Conservation (phyloP, 2,888 invertebrate genomes). For the Galeruca laticollis region DNA sequence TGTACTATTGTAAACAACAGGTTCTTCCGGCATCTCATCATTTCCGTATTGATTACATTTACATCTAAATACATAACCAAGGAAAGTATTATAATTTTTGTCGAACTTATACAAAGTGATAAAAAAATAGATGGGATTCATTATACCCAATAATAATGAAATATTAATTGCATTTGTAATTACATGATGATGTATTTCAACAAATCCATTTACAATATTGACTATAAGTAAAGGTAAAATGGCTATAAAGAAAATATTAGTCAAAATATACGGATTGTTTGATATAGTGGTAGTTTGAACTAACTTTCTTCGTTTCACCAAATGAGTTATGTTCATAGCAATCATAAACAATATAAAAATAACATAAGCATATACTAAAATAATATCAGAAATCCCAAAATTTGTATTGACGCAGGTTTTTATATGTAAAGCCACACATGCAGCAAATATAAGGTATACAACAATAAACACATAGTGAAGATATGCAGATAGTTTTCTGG, state of each 20-base stretch:
- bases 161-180: neutral
- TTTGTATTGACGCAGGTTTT: slow-evolving; percentile 22
- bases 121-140: slow-evolving; percentile 42
- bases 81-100: slow-evolving; percentile 39
- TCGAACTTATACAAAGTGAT: slow-evolving; percentile 36
- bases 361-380: slow-evolving; percentile 27
- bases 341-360: slow-evolving; percentile 39
- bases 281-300: slow-evolving; percentile 17
- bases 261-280: slow-evolving; percentile 35
- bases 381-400: slow-evolving; percentile 15
- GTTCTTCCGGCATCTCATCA: slow-evolving; percentile 38
- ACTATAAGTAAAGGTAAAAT: slow-evolving; percentile 21
- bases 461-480: slow-evolving; percentile 16
- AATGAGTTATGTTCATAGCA: slow-evolving; percentile 40
- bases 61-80: slow-evolving; percentile 34
- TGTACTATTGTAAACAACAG: slow-evolving; percentile 37
- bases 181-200: neutral
- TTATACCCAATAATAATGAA: slow-evolving; percentile 26
- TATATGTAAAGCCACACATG: slow-evolving; percentile 23
- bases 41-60: slow-evolving; percentile 36
- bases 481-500: slow-evolving; percentile 32
- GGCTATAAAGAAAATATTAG: slow-evolving; percentile 31
- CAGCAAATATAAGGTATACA: slow-evolving; percentile 30
- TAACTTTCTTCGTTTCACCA: slow-evolving; percentile 35
- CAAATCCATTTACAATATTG: neutral